Percentiles rank a stretch among this genome's conserved stretches.
Conservation (phyloP, 2,113 vertebrate genomes). For the Antechinus flavipes region DNA sequence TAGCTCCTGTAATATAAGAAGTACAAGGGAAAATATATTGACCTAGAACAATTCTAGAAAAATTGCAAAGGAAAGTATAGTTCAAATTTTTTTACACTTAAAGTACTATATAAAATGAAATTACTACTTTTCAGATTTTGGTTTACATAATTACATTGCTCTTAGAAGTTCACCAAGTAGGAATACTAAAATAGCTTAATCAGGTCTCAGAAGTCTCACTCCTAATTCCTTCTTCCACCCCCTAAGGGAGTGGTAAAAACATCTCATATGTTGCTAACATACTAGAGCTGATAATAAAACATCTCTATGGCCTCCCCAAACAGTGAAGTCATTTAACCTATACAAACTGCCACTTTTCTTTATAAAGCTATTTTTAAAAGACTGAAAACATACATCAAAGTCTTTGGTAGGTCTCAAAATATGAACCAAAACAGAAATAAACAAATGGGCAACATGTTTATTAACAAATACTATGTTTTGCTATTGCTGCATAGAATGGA, state of each 20-base stretch:
- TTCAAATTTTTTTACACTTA: too few relatives aligned
- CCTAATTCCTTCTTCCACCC: not conserved
- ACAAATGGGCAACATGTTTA: not conserved
- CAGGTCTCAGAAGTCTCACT: not conserved
- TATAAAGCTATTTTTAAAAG: not conserved
- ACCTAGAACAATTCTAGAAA: constrained; percentile 44
- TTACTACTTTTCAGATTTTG: not conserved
- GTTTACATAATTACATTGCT: not conserved
- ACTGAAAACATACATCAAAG: not conserved
- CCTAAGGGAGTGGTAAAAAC: not conserved
- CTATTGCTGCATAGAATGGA: constrained; percentile 18
- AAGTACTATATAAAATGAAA: not conserved
- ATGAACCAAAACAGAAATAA: not conserved
- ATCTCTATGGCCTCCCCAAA: not conserved
- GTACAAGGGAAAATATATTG: constrained; percentile 64
- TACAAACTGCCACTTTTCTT: not conserved
- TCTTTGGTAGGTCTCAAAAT: not conserved
- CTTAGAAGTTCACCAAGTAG: not conserved
- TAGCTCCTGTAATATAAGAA: constrained; percentile 89
- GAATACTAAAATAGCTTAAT: not conserved
- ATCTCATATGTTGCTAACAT: rapidly evolving
- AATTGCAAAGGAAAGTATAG: constrained; percentile 32
- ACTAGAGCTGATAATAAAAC: not conserved
- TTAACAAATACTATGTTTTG: not conserved
- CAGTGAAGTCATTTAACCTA: not conserved